Evolutionary conservation across 1,140 invertebrate species (phyloP).

Genomic region (Lanistes nyassanus): DNA sequence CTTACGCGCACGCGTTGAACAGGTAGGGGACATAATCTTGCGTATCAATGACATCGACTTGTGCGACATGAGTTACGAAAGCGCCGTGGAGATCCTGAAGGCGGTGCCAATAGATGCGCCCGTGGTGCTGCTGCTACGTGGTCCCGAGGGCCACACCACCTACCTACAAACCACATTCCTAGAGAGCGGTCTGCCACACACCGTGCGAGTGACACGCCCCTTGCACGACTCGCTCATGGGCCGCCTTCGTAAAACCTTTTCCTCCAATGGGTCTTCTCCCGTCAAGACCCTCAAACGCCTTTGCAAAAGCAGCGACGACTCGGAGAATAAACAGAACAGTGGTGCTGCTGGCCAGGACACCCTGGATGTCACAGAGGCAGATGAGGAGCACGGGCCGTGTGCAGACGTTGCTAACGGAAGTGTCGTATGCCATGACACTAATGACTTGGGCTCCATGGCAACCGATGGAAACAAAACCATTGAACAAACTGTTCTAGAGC

Average conservation of each 20-base stretch:
- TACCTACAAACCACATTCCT: constrained; percentile 58
- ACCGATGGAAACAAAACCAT: constrained; percentile 6
- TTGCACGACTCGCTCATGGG: constrained; percentile 51
- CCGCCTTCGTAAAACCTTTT: constrained; percentile 39
- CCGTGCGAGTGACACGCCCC: constrained; percentile 53
- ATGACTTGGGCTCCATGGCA: background rate
- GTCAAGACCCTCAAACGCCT: constrained; percentile 34
- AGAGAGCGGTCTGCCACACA: constrained; percentile 52
- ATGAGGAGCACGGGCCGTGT: background rate
- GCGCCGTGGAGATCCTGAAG: constrained; percentile 54
- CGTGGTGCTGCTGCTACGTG: constrained; percentile 50
- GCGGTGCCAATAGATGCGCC: constrained; percentile 46
- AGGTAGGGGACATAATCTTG: constrained; percentile 57
- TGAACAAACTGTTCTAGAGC: constrained; percentile 38
- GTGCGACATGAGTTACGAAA: constrained; percentile 53
- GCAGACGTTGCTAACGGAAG: background rate
- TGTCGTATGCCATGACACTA: background rate
- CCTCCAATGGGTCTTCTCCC: constrained; percentile 33
- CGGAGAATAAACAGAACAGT: background rate
- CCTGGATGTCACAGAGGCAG: background rate
- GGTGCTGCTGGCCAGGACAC: constrained; percentile 17
- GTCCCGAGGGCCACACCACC: constrained; percentile 55
- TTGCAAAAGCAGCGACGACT: constrained; percentile 19
- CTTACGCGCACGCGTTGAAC: background rate
- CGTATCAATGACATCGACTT: constrained; percentile 59